Percentiles rank a stretch among this genome's conserved stretches.
Conservation (phyloP, 2,797 vertebrate genomes). For the Dicrostonyx torquatus region DNA sequence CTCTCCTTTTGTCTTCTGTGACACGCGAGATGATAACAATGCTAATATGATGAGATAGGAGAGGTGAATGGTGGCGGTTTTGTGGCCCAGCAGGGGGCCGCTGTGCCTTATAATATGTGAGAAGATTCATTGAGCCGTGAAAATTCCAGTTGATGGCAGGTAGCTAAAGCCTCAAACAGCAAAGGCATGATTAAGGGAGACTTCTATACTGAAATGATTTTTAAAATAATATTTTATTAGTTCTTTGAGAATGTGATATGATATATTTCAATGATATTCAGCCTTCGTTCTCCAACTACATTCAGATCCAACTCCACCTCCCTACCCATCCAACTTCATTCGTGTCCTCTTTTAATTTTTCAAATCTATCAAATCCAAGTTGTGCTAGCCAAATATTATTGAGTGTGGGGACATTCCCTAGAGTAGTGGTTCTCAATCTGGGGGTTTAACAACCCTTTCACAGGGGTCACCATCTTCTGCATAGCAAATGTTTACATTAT, state of each 20-base stretch:
- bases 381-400: neutral
- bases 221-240: neutral
- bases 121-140: neutral
- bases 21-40: neutral
- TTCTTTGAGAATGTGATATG: neutral
- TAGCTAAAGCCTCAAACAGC: neutral
- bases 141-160: neutral
- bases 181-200: neutral
- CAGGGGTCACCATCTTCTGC: neutral
- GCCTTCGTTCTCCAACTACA: neutral
- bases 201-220: neutral
- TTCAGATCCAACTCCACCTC: neutral
- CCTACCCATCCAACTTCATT: neutral
- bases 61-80: neutral
- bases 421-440: neutral
- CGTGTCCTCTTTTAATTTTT: neutral
- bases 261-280: neutral
- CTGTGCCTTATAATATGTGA: neutral
- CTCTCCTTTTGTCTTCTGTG: neutral
- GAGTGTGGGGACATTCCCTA: neutral
- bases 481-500: neutral
- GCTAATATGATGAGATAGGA: neutral
- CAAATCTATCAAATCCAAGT: neutral
- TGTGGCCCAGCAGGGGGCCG: neutral
- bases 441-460: neutral